phyloP scores from a whole-genome alignment of 1,140 invertebrate species.

The Drosophila bocqueti region DNA sequence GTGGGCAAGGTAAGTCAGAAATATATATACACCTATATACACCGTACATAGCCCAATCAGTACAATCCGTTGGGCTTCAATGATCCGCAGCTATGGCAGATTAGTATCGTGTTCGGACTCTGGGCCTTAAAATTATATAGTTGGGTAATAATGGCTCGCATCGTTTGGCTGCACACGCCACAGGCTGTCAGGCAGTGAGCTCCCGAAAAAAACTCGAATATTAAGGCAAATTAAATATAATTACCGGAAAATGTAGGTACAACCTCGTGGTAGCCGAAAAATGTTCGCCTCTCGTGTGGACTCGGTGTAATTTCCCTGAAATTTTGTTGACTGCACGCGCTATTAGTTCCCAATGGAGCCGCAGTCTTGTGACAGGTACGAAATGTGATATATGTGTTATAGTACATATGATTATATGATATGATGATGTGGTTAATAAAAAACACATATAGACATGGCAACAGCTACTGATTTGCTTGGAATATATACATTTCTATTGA shows the following conservation, averaged over 20 bases:
- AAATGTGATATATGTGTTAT: conserved; percentile 10
- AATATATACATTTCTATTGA: neutral
- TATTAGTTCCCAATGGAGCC: conserved; percentile 50
- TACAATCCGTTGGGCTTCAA: conserved; percentile 42
- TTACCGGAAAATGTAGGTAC: conserved; percentile 77
- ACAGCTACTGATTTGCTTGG: neutral
- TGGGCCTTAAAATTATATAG: conserved; percentile 48
- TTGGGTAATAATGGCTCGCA: conserved; percentile 69
- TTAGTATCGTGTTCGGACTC: conserved; percentile 53
- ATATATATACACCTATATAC: conserved; percentile 28
- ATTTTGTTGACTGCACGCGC: conserved; percentile 63
- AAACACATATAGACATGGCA: neutral
- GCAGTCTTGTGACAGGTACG: conserved; percentile 30
- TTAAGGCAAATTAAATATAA: conserved; percentile 77
- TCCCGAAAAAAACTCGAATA: conserved; percentile 58
- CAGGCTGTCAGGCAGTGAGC: conserved; percentile 24
- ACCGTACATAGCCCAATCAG: conserved; percentile 2
- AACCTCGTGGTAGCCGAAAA: conserved; percentile 33
- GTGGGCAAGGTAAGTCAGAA: conserved; percentile 86
- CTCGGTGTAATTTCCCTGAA: conserved; percentile 31
- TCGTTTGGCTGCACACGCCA: conserved; percentile 72
- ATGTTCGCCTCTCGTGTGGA: conserved; percentile 9
- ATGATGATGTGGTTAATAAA: neutral
- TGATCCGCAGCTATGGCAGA: conserved; percentile 39
- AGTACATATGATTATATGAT: neutral